Conservation (phyloP, 2,113 vertebrate genomes). For the Setophaga petechia region DNA sequence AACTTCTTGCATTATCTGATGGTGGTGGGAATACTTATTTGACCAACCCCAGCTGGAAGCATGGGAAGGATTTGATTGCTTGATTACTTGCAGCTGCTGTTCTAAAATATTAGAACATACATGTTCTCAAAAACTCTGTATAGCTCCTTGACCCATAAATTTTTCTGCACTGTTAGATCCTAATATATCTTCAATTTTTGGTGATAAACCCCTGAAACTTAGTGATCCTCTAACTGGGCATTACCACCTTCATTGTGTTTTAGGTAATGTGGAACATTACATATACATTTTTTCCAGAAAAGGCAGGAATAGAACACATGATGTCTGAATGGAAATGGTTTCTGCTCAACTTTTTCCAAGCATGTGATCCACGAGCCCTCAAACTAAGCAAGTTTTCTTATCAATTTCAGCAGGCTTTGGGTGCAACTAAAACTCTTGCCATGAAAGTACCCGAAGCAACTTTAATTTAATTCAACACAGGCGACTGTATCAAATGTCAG, state of each 20-base stretch:
- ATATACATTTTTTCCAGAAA: neutral
- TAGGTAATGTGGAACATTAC: neutral
- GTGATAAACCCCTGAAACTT: neutral
- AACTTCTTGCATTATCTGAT: neutral
- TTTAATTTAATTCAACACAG: neutral
- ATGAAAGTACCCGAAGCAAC: neutral
- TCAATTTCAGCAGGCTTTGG: neutral
- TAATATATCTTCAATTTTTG: neutral
- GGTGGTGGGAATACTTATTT: neutral
- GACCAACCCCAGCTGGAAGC: neutral
- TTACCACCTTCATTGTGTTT: neutral
- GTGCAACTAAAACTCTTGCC: neutral
- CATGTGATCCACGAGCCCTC: fast-evolving
- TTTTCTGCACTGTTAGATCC: neutral
- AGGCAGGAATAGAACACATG: neutral
- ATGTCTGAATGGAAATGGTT: neutral
- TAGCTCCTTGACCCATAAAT: neutral
- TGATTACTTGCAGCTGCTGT: neutral
- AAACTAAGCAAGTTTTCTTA: neutral
- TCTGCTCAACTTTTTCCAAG: neutral
- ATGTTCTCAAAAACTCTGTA: neutral
- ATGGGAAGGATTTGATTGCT: neutral
- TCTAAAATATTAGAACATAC: neutral
- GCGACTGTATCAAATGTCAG: neutral
- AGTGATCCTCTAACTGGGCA: neutral